Evolutionary conservation across 2,113 vertebrate genomes (phyloP).

Genomic region (Gavia stellata): DNA sequence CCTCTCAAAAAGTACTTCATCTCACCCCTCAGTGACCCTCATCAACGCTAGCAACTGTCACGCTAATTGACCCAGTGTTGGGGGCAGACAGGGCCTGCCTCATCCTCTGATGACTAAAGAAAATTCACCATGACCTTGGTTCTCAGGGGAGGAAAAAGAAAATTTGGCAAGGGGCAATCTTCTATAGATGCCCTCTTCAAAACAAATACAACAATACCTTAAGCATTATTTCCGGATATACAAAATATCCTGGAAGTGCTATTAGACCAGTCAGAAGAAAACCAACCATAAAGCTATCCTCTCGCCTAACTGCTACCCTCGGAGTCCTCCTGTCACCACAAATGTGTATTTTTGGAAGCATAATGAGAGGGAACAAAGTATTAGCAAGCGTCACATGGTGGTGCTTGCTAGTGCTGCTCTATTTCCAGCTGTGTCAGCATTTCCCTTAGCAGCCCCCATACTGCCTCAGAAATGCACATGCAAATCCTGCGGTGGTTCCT

Average conservation of each 20-base stretch:
- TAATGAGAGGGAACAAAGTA: constrained; percentile 44
- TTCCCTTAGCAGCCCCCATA: neutral
- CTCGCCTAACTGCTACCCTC: neutral
- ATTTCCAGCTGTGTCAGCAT: constrained; percentile 24
- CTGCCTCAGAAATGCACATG: neutral
- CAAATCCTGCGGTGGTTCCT: neutral
- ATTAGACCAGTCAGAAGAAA: neutral
- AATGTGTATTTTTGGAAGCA: constrained; percentile 1
- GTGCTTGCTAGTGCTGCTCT: neutral
- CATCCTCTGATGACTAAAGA: neutral
- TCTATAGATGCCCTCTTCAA: neutral
- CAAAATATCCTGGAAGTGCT: neutral
- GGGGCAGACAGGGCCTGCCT: neutral
- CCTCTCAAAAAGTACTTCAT: neutral
- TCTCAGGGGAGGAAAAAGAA: neutral
- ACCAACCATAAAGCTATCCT: neutral
- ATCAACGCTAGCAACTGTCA: neutral
- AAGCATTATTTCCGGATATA: neutral
- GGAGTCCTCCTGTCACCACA: neutral
- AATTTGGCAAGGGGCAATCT: neutral
- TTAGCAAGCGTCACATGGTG: neutral
- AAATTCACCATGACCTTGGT: neutral
- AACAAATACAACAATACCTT: neutral
- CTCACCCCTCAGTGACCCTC: neutral
- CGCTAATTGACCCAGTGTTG: neutral